Evolutionary conservation across 2,888 invertebrate species (phyloP), one percentile per base, ranked within the genome.

Genomic region (Sminthurides aquaticus): DNA sequence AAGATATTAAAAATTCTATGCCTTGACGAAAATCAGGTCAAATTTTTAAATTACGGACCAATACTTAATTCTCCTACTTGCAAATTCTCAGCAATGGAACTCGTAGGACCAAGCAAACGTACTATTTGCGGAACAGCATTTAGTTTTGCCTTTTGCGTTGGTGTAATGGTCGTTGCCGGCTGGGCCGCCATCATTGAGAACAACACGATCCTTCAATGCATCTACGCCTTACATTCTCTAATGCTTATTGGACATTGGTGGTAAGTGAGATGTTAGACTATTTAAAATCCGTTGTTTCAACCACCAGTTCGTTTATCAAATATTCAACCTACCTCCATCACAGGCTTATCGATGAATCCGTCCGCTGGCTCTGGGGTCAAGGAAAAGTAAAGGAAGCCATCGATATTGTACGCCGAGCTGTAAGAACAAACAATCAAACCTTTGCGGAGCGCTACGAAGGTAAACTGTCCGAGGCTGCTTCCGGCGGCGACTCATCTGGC

Each of bases 331-430:
- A n/a, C n/a, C n/a, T 54, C 20, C 11, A 48, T n/a, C 22, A 22
- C 73, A 91, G 91, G 91, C 79, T 90, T 2, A 87, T 92, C 84
- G 91, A 91, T 74, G 91, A 92, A 80, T 91, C 91, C 5, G 90
- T 91, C 0, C 83, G 91, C 20, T 92, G 91, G 91, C 79, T 91
- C 5, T 91, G 91, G 91, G 85, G 87, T 43, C 89, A 91, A 77
- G 91, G 90, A 0, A 82, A 86, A 57, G 80, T 83, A 0, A 82
- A 83, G 59, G 88, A 91, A 78, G 87, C 91, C 0, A 83, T 90
- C 0, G 82, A 83, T 18, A 89, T 91, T 68, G 84, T 91, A 2
- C 83, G 85, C 72, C 88, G 84, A 76, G 91, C 86, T n/a, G 77
- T 90, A n/a, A 85, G 84, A 76, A 85, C 84, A 72, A 91, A 91